Conservation (phyloP, 2,888 invertebrate species). For the Lamproptera curius region DNA sequence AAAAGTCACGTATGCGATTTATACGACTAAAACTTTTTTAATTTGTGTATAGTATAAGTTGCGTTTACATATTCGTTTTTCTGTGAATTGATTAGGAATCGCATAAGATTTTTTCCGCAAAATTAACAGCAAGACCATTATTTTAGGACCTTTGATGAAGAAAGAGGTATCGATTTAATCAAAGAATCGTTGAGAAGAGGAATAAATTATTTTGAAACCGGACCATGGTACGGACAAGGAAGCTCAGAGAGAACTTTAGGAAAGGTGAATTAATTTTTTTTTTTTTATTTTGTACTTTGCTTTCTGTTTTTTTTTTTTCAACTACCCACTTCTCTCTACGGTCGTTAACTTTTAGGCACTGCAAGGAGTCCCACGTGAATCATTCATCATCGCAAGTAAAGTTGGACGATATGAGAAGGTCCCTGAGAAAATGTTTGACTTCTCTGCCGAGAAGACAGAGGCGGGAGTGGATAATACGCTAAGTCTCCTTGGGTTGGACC, state of each 20-base stretch:
- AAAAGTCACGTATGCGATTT: too few relatives aligned
- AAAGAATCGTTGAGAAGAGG: conserved; percentile 85
- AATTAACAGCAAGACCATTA: too few relatives aligned
- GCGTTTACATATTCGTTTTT: too few relatives aligned
- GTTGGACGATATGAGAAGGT: conserved; percentile 89
- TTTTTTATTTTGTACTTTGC: too few relatives aligned
- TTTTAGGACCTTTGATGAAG: conserved; percentile 80
- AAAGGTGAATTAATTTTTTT: conserved; percentile 59
- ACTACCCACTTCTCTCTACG: too few relatives aligned
- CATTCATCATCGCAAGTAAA: conserved; percentile 95
- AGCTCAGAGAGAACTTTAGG: conserved; percentile 90
- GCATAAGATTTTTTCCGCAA: too few relatives aligned
- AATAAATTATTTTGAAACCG: conserved; percentile 95
- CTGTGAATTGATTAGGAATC: too few relatives aligned
- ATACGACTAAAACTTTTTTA: too few relatives aligned
- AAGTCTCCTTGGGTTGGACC: conserved; percentile 83
- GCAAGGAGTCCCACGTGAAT: conserved; percentile 85
- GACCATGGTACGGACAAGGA: conserved; percentile 95
- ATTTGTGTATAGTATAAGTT: too few relatives aligned
- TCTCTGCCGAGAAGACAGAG: conserved; percentile 85
- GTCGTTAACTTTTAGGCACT: conserved; percentile 86
- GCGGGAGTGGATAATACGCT: conserved; percentile 88
- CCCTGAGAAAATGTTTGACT: conserved; percentile 89
- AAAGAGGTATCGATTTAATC: conserved; percentile 83
- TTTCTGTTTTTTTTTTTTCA: too few relatives aligned